phyloP scores from a whole-genome alignment of 2,888 invertebrate genomes.

The Pollenia labialis region DNA sequence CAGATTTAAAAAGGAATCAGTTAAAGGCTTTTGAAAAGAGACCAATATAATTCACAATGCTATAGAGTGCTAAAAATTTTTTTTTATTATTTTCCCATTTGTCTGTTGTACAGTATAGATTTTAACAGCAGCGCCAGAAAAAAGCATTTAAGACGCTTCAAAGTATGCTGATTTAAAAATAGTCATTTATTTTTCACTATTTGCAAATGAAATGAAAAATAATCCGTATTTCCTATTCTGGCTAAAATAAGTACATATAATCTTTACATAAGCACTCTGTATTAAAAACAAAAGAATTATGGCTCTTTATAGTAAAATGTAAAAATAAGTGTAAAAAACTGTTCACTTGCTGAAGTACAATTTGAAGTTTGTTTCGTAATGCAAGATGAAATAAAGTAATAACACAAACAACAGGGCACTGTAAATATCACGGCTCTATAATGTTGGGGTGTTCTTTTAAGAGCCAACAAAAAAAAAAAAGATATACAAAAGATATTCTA shows the following conservation, averaged over 20 bases:
- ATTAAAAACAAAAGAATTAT: conserved; percentile 46
- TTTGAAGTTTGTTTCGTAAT: conserved; percentile 16
- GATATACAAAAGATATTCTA: background rate
- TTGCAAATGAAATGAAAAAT: conserved; percentile 24
- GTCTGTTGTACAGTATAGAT: background rate
- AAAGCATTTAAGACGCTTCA: background rate
- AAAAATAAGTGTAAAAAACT: background rate
- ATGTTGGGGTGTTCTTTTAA: conserved; percentile 49
- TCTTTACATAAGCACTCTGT: background rate
- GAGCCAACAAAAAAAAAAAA: background rate
- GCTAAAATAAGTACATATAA: background rate
- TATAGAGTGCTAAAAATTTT: background rate
- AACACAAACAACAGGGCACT: conserved; percentile 7
- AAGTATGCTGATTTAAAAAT: conserved; percentile 50
- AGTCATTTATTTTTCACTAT: conserved; percentile 20
- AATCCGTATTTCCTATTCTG: conserved; percentile 32
- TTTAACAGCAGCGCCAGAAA: conserved; percentile 18
- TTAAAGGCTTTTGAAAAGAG: background rate
- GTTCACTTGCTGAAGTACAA: background rate
- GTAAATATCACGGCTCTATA: conserved; percentile 51
- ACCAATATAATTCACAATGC: too few relatives aligned
- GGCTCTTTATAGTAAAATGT: conserved; percentile 30
- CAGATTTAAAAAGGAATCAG: background rate
- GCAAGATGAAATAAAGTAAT: conserved; percentile 14
- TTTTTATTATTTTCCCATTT: background rate